phyloP scores from a whole-genome alignment of 1,140 invertebrate species.

The Bombyx mandarina region DNA sequence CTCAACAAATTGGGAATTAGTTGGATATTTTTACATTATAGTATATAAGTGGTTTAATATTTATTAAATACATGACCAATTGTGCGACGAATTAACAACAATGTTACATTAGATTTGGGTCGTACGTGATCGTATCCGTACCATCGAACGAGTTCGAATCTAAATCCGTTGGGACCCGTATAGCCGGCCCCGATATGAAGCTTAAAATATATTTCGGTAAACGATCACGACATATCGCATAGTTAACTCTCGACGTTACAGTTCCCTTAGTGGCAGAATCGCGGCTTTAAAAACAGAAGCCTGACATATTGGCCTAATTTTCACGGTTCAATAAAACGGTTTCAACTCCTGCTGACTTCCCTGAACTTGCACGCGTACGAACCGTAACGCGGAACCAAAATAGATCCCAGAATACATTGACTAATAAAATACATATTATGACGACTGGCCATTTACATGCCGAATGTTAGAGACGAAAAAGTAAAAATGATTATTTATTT shows the following conservation, averaged over 20 bases:
- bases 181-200: constrained; percentile 23
- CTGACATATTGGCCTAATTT: constrained; percentile 44
- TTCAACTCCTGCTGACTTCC: constrained; percentile 41
- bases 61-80: constrained; percentile 13
- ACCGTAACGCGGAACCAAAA: constrained; percentile 32
- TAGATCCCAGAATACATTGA: constrained; percentile 22
- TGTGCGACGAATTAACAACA: constrained; percentile 11
- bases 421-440: neutral
- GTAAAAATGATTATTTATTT: no score
- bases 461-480: no score
- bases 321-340: constrained; percentile 41
- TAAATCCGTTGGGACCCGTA: constrained; percentile 23
- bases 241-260: constrained; percentile 5
- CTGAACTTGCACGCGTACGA: constrained; percentile 47
- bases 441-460: no score
- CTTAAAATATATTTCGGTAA: constrained; percentile 9
- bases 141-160: constrained; percentile 20
- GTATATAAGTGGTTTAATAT: neutral
- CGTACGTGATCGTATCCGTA: constrained; percentile 34
- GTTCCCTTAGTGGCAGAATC: constrained; percentile 10
- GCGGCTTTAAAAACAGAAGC: constrained; percentile 7
- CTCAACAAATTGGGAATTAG: no score
- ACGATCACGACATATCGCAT: constrained; percentile 7
- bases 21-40: no score
- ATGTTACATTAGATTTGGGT: constrained; percentile 26